Base-by-base conservation (phyloP, 1,140 invertebrate species). In the Sinonovacula constricta region DNA sequence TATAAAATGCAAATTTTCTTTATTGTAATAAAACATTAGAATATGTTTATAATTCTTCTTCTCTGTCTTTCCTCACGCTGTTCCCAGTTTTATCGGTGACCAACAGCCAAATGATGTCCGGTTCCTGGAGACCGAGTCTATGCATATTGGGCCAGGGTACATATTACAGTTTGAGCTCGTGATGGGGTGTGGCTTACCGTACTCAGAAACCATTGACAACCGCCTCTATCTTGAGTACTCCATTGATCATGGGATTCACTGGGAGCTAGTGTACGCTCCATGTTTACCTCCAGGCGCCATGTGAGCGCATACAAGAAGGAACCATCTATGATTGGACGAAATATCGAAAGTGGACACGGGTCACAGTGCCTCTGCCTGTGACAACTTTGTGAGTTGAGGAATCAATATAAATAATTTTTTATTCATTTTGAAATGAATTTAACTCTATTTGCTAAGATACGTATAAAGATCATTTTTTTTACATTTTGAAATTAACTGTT, bases 161-260 rank as follows among this genome's bases (percentile, higher is more conserved):
- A 90, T 92, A 83, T 85, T 91, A 12, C 91, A 92, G 83, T 92
- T 92, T 88, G 91, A 92, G 57, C 83, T 92, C 2, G 88, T 91
- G 0, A 91, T 92, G 87, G 91, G 90, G 5, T 92, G 92, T 84
- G 87, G 86, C 10, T 39, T 84, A 0, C 80, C 85, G 14, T 90
- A 85, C 79, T 79, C 66, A 5, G 76, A 83, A 60, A 74, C 67
- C 18, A 69, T 80, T 12, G 85, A 90, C 65, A 91, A 91, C 70
- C 62, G 83, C 30, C 69, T 92, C 2, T 86, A 89, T 60, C 85
- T 92, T 54, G 91, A 92, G 80, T 92, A 90, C 83, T 92, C 92
- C 3, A 83, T 88, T 7, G 90, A 92, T 81, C 91, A 92, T 80
- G 92, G 92, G 2, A 86, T 92, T 45, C 89, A 85, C 36, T 92